Evolutionary conservation across 2,888 invertebrate species (phyloP).

Genomic region (Exocentrus adspersus): DNA sequence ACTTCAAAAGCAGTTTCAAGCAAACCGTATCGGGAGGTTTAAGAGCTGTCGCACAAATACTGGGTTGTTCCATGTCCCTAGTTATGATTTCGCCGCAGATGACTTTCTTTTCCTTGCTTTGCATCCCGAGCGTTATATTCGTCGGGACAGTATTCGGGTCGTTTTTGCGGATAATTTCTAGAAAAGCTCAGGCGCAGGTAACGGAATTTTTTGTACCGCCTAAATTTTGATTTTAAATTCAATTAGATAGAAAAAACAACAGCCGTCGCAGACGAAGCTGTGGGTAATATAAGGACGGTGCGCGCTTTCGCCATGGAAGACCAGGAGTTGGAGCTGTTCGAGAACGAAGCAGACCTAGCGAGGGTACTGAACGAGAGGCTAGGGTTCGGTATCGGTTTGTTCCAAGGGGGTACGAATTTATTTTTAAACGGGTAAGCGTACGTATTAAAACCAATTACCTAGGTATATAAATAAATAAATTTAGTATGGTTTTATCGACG

Average conservation of each 20-base stretch:
- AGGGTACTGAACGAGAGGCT: slow-evolving; percentile 79
- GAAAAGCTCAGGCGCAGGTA: slow-evolving; percentile 86
- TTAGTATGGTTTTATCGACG: slow-evolving; percentile 85
- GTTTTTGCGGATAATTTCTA: slow-evolving; percentile 78
- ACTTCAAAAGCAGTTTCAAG: slow-evolving; percentile 97
- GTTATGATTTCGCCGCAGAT: slow-evolving; percentile 90
- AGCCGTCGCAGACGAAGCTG: slow-evolving; percentile 90
- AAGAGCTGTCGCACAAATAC: slow-evolving; percentile 85
- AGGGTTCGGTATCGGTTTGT: slow-evolving; percentile 91
- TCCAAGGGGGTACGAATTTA: slow-evolving; percentile 89
- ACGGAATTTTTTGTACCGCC: no score
- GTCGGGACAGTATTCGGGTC: slow-evolving; percentile 87
- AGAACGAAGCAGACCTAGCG: slow-evolving; percentile 78
- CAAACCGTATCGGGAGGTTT: slow-evolving; percentile 92
- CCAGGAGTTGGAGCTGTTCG: slow-evolving; percentile 78
- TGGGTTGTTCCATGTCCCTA: slow-evolving; percentile 80
- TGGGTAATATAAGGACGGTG: slow-evolving; percentile 93
- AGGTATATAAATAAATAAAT: no score
- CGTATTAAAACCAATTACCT: background rate
- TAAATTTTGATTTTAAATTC: background rate
- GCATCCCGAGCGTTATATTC: slow-evolving; percentile 85
- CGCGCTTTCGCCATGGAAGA: slow-evolving; percentile 94
- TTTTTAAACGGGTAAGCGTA: slow-evolving; percentile 77
- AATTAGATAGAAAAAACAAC: slow-evolving; percentile 85
- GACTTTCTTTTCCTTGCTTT: slow-evolving; percentile 84